Evolutionary conservation across 2,113 vertebrate species (phyloP).

Genomic region (Sturnira hondurensis): DNA sequence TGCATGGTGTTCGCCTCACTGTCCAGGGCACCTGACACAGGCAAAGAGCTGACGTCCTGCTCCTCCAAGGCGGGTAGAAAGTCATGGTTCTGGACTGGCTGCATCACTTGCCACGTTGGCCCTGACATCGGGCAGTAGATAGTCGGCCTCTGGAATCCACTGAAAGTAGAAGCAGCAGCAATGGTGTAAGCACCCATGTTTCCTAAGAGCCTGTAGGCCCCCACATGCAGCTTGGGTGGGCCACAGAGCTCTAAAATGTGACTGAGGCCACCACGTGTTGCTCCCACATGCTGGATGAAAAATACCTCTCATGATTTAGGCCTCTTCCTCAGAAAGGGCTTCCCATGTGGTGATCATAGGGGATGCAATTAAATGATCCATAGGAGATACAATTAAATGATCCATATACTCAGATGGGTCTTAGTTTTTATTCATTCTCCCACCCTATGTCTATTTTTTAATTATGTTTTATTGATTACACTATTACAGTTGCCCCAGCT

Average conservation of each 20-base stretch:
- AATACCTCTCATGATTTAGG: slow-evolving; percentile 92
- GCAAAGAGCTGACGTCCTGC: slow-evolving; percentile 79
- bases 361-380: slow-evolving; percentile 97
- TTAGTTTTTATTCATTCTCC: too few relatives aligned
- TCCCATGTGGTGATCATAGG: slow-evolving; percentile 94
- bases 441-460: too few relatives aligned
- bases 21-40: slow-evolving; percentile 88
- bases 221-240: slow-evolving; percentile 91
- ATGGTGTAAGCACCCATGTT: slow-evolving; percentile 99
- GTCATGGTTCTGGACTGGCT: slow-evolving; percentile 85
- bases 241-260: slow-evolving; percentile 91
- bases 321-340: slow-evolving; percentile 91
- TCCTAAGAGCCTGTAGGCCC: slow-evolving; percentile 96
- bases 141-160: slow-evolving; percentile 95
- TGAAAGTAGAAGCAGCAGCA: slow-evolving; percentile 95
- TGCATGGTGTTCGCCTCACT: slow-evolving; percentile 86
- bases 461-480: too few relatives aligned
- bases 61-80: slow-evolving; percentile 82
- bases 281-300: slow-evolving; percentile 97
- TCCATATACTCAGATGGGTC: slow-evolving; percentile 86
- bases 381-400: slow-evolving; percentile 99
- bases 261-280: slow-evolving; percentile 94
- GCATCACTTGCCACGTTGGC: slow-evolving; percentile 90
- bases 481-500: too few relatives aligned
- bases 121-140: slow-evolving; percentile 93